A percentile compares a stretch with the other conserved stretches of the same genome.
Conservation (phyloP, 2,888 invertebrate species). For the Hydraecia micacea region DNA sequence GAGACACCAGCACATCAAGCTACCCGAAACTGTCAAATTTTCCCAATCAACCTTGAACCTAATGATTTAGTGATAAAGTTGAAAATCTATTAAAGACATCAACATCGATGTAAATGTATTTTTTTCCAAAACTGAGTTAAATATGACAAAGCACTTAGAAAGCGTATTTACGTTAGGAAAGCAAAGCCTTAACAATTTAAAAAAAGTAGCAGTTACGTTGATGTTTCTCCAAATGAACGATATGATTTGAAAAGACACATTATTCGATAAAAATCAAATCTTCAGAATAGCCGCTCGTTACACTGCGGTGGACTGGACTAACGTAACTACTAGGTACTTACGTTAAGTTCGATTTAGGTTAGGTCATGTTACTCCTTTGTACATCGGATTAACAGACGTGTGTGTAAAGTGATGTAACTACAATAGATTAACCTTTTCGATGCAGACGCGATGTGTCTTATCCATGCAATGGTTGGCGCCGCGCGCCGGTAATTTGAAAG, state of each 20-base stretch:
- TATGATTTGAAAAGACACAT: not conserved
- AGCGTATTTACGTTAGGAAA: no score
- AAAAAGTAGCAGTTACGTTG: no score
- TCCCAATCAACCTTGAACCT: no score
- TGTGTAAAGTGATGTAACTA: slow-evolving; percentile 42
- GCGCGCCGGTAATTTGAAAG: slow-evolving; percentile 41
- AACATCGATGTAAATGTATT: no score
- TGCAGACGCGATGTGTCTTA: slow-evolving; percentile 6
- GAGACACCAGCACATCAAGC: no score
- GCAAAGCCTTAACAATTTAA: no score
- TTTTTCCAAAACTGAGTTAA: no score
- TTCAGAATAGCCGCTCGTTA: slow-evolving; percentile 1
- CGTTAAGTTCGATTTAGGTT: slow-evolving; percentile 34
- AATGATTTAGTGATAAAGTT: no score
- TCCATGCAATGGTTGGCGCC: slow-evolving; percentile 51
- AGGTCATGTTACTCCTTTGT: slow-evolving; percentile 39
- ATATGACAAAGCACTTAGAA: no score
- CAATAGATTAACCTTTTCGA: slow-evolving; percentile 56
- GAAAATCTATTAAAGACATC: no score
- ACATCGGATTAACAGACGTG: slow-evolving; percentile 7
- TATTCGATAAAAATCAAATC: slow-evolving; percentile 9
- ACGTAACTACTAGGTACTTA: slow-evolving; percentile 8
- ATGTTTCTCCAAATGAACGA: no score
- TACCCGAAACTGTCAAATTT: no score
- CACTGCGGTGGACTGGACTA: slow-evolving; percentile 14